These are phyloP conservation scores for Muscicapa striata DNA, from an alignment of 2,797 vertebrate species.

Conservation along the genomic window DNA sequence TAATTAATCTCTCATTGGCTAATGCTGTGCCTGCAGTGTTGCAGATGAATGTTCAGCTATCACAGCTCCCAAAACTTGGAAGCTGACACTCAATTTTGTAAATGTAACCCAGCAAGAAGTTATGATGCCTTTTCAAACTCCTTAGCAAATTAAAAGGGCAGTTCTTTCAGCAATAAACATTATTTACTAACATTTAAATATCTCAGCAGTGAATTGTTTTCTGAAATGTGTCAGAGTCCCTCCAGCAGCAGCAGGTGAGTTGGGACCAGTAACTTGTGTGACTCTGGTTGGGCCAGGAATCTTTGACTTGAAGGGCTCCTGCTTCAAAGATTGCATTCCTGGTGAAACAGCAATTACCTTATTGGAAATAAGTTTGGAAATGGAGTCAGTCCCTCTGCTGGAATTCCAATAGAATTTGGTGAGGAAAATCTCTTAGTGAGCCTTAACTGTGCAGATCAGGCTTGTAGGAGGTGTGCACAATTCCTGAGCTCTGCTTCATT, in stretches of 20 bases:
- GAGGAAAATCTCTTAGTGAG: neutral
- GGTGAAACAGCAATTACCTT: neutral
- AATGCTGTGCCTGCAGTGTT: neutral
- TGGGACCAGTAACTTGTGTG: neutral
- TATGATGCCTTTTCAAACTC: neutral
- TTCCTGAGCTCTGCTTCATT: neutral
- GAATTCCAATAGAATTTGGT: neutral
- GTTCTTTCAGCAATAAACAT: neutral
- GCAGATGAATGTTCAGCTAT: neutral
- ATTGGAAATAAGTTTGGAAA: neutral
- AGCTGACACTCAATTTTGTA: slow-evolving; percentile 17
- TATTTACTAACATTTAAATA: neutral
- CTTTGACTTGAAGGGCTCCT: neutral
- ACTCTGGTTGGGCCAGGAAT: neutral
- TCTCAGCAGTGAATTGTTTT: neutral
- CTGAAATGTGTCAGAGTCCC: neutral
- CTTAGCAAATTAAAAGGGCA: slow-evolving; percentile 11
- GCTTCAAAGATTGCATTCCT: neutral
- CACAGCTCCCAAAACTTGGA: neutral
- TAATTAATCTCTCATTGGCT: neutral
- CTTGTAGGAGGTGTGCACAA: neutral
- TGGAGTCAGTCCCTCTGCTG: neutral
- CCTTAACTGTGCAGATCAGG: rapidly evolving
- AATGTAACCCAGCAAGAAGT: slow-evolving; percentile 3
- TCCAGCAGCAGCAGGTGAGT: rapidly evolving